Base-by-base conservation (phyloP, 2,113 vertebrate species). In the Ceratotherium simum region DNA sequence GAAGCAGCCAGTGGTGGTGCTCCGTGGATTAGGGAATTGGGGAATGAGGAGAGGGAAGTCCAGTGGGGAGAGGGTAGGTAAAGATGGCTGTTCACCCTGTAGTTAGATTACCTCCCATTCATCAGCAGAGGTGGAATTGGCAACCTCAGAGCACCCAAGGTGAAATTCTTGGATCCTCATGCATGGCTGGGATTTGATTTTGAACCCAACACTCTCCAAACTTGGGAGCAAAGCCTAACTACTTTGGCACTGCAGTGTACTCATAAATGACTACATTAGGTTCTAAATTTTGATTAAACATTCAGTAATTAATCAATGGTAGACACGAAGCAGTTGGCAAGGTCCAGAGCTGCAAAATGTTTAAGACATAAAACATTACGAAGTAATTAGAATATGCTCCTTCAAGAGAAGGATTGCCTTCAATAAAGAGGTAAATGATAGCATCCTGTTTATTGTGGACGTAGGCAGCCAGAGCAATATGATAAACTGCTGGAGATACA, bases 211-310 rank as follows among this genome's bases (percentile, higher is more conserved):
- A 90, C 90, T 99, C 98, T 98, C 97, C 95, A 98, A 98, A 98
- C 98, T 98, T 98, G 98, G 99, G 98, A 99, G 0, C 27, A 96
- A 93, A 98, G 98, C 98, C 98, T 99, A 99, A 98, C 97, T 99
- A 98, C 98, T 98, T 99, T 99, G 99, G 99, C 99, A 98, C 98
- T 99, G 98, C 96, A 97, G 89, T 72, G 51, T 96, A 89, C 97
- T 99, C 98, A 98, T 99, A 99, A 99, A 98, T 98, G 98, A 98
- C 98, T 98, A 98, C 98, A 99, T 99, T 99, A 99, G 98, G 98
- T 98, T 99, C 99, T 99, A 99, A 99, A 99, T 99, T 99, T 99
- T 99, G 99, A 99, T 99, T 99, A 99, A 99, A 99, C 98, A 98
- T 99, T 99, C 98, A 97, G 98, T 99, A 99, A 99, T 99, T 99